Evolutionary conservation across 2,888 invertebrate species (phyloP).

Genomic region (Anoplius nigerrimus): DNA sequence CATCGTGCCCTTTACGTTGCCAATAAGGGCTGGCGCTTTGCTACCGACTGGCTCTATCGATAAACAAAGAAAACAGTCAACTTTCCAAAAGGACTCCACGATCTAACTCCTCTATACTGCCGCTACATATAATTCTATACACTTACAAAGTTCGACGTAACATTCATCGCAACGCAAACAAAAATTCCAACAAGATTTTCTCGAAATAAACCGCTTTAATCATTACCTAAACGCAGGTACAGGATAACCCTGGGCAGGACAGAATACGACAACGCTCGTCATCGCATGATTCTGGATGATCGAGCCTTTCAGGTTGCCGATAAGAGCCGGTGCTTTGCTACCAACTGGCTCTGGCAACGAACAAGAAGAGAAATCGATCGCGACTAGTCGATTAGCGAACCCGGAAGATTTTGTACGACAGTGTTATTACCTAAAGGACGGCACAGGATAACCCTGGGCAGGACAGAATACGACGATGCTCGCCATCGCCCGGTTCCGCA

Average conservation of each 20-base stretch:
- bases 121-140: too few relatives aligned
- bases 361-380: too few relatives aligned
- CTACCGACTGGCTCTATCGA: slow-evolving; percentile 78
- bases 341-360: slow-evolving; percentile 78
- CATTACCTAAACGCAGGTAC: slow-evolving; percentile 84
- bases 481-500: slow-evolving; percentile 48
- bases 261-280: slow-evolving; percentile 78
- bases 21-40: slow-evolving; percentile 82
- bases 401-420: too few relatives aligned
- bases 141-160: too few relatives aligned
- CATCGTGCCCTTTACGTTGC: slow-evolving; percentile 82
- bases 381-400: too few relatives aligned
- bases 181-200: too few relatives aligned
- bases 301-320: slow-evolving; percentile 77
- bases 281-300: slow-evolving; percentile 54
- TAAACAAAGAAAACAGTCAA: slow-evolving; percentile 11
- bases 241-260: slow-evolving; percentile 85
- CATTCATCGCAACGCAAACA: too few relatives aligned
- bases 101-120: too few relatives aligned
- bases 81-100: too few relatives aligned
- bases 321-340: slow-evolving; percentile 78
- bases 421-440: slow-evolving; percentile 81
- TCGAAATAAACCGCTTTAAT: too few relatives aligned
- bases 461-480: slow-evolving; percentile 81
- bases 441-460: slow-evolving; percentile 85